A percentile compares a stretch with the other conserved stretches of the same genome.
Evolutionary conservation across 2,888 invertebrate genomes (phyloP).

Genomic region (Calephelis perditalis): DNA sequence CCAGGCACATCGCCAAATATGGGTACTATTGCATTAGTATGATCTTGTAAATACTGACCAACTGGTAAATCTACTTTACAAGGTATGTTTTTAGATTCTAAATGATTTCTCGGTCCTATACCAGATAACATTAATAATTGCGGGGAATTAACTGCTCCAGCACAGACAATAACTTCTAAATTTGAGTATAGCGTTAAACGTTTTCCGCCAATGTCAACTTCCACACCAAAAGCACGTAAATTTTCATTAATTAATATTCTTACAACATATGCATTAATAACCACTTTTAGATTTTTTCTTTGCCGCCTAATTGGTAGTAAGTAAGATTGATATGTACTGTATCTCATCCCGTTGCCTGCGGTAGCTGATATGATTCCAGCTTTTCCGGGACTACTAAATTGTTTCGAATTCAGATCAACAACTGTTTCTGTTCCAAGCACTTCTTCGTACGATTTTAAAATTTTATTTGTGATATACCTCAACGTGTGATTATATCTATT

Average conservation of each 20-base stretch:
- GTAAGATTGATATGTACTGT: conserved; percentile 43
- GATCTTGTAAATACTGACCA: conserved; percentile 75
- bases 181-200: conserved; percentile 36
- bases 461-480: neutral
- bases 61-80: conserved; percentile 60
- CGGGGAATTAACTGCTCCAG: conserved; percentile 67
- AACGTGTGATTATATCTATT: neutral
- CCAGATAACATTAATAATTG: conserved; percentile 73
- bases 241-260: conserved; percentile 63
- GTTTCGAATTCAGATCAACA: neutral
- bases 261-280: conserved; percentile 66
- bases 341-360: conserved; percentile 60
- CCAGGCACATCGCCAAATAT: conserved; percentile 45
- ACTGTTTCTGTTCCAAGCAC: neutral
- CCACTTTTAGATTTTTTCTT: conserved; percentile 50
- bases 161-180: conserved; percentile 68
- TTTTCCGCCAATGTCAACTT: conserved; percentile 40
- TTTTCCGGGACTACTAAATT: neutral
- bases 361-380: conserved; percentile 64
- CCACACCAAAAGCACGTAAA: conserved; percentile 36
- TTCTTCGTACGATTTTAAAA: neutral
- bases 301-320: conserved; percentile 4
- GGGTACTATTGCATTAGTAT: conserved; percentile 52
- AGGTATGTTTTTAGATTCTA: conserved; percentile 47
- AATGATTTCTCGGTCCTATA: conserved; percentile 54